Evolutionary conservation across 2,888 invertebrate genomes (phyloP).

Genomic region (Limnephilus auricula): DNA sequence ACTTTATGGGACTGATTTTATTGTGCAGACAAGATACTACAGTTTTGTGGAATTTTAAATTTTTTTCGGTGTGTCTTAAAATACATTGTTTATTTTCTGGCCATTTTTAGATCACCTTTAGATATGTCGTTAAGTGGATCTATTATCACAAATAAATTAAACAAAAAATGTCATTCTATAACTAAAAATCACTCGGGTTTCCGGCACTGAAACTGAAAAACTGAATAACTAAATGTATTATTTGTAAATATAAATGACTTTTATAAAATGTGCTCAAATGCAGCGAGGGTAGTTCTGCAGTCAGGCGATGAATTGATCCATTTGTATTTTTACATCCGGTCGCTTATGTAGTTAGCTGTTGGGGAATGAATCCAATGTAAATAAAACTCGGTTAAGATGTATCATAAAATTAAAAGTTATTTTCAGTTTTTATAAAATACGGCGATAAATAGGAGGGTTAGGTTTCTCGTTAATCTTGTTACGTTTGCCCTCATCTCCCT

Average conservation of each 20-base stretch:
- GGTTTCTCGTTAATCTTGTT: neutral
- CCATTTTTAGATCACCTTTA: neutral
- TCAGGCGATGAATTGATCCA: neutral
- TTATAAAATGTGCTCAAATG: conserved; percentile 8
- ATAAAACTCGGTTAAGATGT: conserved; percentile 21
- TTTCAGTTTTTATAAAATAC: neutral
- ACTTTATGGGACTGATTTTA: neutral
- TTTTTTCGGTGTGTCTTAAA: neutral
- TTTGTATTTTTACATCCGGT: conserved; percentile 43
- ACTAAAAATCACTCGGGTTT: too few species aligned
- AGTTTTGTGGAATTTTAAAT: neutral
- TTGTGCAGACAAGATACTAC: neutral
- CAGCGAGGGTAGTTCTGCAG: neutral
- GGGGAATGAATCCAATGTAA: conserved; percentile 12
- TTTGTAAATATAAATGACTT: neutral
- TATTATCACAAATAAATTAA: neutral
- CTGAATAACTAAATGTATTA: neutral
- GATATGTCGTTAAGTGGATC: neutral
- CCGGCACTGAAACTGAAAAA: too few species aligned
- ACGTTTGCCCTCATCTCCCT: neutral
- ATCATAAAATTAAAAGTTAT: conserved; percentile 27
- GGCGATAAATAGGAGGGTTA: neutral
- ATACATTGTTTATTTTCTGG: neutral
- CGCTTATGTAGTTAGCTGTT: conserved; percentile 6
- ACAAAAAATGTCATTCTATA: neutral